These are phyloP conservation scores for Stegostoma tigrinum DNA, from an alignment of 2,113 vertebrate species.

Conservation along the genomic window DNA sequence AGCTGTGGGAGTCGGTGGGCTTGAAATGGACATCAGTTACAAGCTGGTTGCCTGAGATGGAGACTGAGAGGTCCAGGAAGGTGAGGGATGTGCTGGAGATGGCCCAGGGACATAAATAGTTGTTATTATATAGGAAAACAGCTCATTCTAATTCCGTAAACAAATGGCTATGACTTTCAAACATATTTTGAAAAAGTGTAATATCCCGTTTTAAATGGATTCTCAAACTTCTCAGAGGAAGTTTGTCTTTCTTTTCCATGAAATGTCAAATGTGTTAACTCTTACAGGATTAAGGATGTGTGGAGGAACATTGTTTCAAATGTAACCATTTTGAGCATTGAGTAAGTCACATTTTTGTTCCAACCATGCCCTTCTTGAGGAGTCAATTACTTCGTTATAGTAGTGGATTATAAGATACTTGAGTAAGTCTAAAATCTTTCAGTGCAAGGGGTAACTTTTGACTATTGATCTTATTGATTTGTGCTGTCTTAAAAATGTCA, in stretches of 20 bases:
- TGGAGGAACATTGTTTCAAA: neutral
- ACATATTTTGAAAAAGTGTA: neutral
- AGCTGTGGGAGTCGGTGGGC: too few relatives aligned
- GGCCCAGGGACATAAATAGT: too few relatives aligned
- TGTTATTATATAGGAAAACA: neutral
- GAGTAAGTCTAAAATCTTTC: neutral
- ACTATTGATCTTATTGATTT: slow-evolving; percentile 3
- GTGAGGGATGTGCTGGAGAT: too few relatives aligned
- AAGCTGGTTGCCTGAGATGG: too few relatives aligned
- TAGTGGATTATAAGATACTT: slow-evolving; percentile 23
- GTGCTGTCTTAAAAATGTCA: neutral
- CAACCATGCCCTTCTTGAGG: neutral
- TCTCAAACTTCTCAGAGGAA: neutral
- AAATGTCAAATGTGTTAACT: neutral
- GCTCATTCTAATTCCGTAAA: neutral
- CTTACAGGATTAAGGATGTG: slow-evolving; percentile 4
- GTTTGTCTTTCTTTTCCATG: neutral
- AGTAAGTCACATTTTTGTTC: neutral
- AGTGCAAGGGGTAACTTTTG: neutral
- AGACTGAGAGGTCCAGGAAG: too few relatives aligned
- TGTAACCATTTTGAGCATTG: neutral
- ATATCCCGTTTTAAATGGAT: neutral
- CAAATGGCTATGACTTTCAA: neutral
- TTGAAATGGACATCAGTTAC: too few relatives aligned
- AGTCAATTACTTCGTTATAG: slow-evolving; percentile 31